Conservation (phyloP, 2,113 vertebrate species). For the Cercocebus atys region DNA sequence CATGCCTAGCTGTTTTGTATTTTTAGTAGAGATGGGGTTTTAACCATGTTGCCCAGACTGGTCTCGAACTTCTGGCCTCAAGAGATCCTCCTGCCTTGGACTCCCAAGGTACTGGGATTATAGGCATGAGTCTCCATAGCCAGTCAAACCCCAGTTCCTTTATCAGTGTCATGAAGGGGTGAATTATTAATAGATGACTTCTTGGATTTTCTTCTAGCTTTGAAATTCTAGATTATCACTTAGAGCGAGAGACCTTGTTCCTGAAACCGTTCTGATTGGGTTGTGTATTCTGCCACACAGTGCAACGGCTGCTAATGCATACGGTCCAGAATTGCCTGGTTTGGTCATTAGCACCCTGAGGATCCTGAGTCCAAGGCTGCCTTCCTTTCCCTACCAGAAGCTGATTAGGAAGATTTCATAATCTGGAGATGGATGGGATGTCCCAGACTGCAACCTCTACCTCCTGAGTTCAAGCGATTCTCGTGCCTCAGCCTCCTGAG, state of each 20-base stretch:
- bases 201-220: background rate
- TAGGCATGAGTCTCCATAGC: no score
- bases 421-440: background rate
- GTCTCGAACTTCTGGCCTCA: no score
- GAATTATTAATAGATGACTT: background rate
- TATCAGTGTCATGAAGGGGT: background rate
- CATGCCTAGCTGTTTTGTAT: no score
- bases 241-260: background rate
- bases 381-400: background rate
- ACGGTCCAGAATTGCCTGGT: background rate
- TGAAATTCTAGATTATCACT: background rate
- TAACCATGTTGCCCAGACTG: no score
- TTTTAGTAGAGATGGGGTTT: no score
- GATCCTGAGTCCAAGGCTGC: background rate
- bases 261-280: background rate
- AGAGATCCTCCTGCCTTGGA: no score
- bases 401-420: background rate
- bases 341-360: background rate
- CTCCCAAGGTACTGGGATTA: no score
- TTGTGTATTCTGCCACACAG: background rate
- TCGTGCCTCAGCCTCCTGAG: no score
- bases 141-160: background rate
- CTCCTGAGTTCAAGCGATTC: no score
- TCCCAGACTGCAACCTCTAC: no score
- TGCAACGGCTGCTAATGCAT: fast-evolving